Base-by-base conservation (phyloP, 1,140 invertebrate genomes). In the Diorhabda carinulata region DNA sequence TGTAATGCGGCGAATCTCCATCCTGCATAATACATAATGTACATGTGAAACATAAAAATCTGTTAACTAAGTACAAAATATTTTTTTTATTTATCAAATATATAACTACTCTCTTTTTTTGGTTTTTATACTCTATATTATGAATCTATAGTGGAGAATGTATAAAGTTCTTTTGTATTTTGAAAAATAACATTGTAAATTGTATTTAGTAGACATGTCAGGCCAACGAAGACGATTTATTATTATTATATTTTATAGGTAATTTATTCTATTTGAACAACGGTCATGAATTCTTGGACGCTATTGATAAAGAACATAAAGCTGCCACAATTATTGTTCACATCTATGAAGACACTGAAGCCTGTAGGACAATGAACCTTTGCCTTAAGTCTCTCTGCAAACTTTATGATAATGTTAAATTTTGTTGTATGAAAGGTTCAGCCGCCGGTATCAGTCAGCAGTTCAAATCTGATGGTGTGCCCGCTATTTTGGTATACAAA, bases 401-500 rank as follows among this genome's bases (percentile, higher is more conserved):
- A 71, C 89, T 96, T 67, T 96, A 97, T 84, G 87, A 89, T n/a
- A 84, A 87, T 68, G 89, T 96, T 0, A 98, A 98, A 81, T 98
- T 98, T 82, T 97, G 95, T 83, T 89, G 90, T 77, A 90, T 98
- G 72, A 85, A 88, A 75, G 92, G 87, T 62, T 89, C 89, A 9
- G 81, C 86, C 45, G 88, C 88, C 3, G 89, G 89, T 1, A 86
- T 98, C 74, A 97, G 93, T 78, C 84, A 86, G 57, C 88, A 90
- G 74, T 98, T 98, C 81, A 90, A 93, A 78, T 83, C 87, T 44
- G 89, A 89, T 74, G 97, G 96, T 10, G 88, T 98, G 2, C 97
- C 97, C 45, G 96, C 97, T 9, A 81, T 99, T 58, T 82, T 98
- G 42, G 89, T 95, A 0, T 99, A 99, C 79, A 97, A 96, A 84